phyloP scores from a whole-genome alignment of 2,888 invertebrate species.

The Ganaspis brasiliensis region DNA sequence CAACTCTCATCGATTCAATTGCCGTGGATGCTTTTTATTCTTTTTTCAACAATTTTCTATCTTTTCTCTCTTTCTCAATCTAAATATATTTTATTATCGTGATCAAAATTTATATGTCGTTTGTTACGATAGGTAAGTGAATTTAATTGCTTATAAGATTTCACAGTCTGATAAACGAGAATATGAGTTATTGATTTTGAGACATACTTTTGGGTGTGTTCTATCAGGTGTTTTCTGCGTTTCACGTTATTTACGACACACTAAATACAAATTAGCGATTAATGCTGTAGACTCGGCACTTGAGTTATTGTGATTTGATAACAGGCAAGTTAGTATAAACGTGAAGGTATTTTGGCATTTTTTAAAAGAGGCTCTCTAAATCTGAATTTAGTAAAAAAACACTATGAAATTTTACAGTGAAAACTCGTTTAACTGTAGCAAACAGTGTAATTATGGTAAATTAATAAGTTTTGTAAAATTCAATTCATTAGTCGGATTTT shows the following conservation, averaged over 20 bases:
- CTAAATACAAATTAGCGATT: neutral
- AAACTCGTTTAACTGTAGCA: no score
- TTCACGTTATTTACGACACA: neutral
- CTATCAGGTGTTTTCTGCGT: neutral
- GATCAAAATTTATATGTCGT: neutral
- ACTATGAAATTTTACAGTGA: no score
- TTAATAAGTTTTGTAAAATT: no score
- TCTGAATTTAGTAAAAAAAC: no score
- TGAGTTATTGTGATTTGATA: neutral
- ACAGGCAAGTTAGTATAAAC: no score
- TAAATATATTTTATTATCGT: no score
- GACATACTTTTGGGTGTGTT: neutral
- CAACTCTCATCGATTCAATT: neutral
- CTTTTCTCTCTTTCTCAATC: neutral
- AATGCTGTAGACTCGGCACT: neutral
- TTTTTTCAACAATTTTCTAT: neutral
- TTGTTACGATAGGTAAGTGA: neutral
- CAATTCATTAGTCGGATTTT: no score
- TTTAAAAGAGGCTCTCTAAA: no score
- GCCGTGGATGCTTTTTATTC: no score
- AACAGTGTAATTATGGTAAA: no score
- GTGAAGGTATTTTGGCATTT: no score
- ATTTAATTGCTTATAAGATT: neutral
- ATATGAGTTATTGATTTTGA: conserved; percentile 15
- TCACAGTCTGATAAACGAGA: neutral